Evolutionary conservation across 2,797 vertebrate genomes (phyloP), one percentile per base, ranked within the genome.

Genomic region (Tenualosa thibaudeaui): DNA sequence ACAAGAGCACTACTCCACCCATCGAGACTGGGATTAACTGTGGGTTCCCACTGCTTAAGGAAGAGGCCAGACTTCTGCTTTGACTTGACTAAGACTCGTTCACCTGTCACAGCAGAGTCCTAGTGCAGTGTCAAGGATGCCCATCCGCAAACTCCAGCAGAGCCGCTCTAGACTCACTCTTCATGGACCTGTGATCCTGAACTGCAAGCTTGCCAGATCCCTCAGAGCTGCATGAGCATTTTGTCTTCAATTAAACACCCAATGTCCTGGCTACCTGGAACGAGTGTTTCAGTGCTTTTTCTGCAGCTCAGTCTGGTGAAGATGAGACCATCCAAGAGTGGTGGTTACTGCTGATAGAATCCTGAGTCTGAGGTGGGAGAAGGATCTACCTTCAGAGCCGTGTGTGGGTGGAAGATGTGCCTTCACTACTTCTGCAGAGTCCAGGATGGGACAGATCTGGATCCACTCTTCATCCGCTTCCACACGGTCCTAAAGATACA

Each of bases 371-470:
- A 46, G 17, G 71, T 10, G 22, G 37, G 5, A 40, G 6, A 19
- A 46, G 37, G 15, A 12, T 15, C 60, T 65, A 26, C 65, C 37
- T 43, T 71, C 71, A 22, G 40, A 37, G 43, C 19, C 71, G 15
- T 68, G n/a, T 68, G 62, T 68, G 24, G 31, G 62, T 68, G 15
- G 71, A 78, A 78, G 40, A 78, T 19, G 71, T 78, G 71, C 71
- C 71, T 78, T 78, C 37, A 5, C 15, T 43, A n/a, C 40, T 22
- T 6, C 6, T 51, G 5, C 12, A 5, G 5, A 46, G 71, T 43
- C 71, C 37, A 43, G 71, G 71, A 78, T 78, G 4, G 13, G 5
- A 40, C 68, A 22, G 22, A 78, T 10, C 15, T 9, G 40, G 71
- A 46, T 5, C 43, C 40, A 19, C 17, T 78, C 71, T 46, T 78